A percentile compares a stretch with the other conserved stretches of the same genome.
Conservation (phyloP, 92 coral and sea anemone species). For the Parazoanthus darwini region DNA sequence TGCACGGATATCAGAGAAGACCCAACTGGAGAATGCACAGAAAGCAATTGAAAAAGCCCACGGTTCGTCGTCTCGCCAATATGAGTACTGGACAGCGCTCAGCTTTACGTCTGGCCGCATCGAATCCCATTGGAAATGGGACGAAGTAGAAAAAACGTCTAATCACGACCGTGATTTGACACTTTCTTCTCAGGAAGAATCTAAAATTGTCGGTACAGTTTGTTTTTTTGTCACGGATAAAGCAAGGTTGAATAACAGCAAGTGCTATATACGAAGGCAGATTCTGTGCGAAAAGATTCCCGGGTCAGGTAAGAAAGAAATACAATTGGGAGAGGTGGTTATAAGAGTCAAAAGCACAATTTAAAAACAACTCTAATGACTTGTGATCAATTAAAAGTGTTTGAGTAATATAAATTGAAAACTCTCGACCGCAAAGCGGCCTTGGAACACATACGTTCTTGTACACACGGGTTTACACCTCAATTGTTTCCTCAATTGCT, state of each 20-base stretch:
- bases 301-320: neutral
- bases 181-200: neutral
- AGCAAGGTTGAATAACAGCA: too few relatives aligned
- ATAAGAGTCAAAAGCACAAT: neutral
- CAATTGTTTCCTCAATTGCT: too few relatives aligned
- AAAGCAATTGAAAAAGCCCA: neutral
- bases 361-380: neutral
- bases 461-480: too few relatives aligned
- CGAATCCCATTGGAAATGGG: neutral
- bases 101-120: neutral
- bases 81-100: conserved; percentile 16
- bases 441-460: too few relatives aligned
- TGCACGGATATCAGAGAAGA: neutral
- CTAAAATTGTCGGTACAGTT: neutral
- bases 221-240: neutral
- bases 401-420: too few relatives aligned
- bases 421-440: too few relatives aligned
- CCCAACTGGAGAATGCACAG: conserved; percentile 3
- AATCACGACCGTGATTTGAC: neutral
- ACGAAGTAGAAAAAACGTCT: neutral
- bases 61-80: neutral
- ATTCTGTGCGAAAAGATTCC: conserved; percentile 17
- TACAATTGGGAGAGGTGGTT: too few relatives aligned
- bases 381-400: too few relatives aligned
- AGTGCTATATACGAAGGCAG: neutral